A percentile compares a stretch with the other conserved stretches of the same genome.
These are phyloP conservation scores for Probosciger aterrimus DNA, from an alignment of 2,113 vertebrate species.

Conservation along the genomic window DNA sequence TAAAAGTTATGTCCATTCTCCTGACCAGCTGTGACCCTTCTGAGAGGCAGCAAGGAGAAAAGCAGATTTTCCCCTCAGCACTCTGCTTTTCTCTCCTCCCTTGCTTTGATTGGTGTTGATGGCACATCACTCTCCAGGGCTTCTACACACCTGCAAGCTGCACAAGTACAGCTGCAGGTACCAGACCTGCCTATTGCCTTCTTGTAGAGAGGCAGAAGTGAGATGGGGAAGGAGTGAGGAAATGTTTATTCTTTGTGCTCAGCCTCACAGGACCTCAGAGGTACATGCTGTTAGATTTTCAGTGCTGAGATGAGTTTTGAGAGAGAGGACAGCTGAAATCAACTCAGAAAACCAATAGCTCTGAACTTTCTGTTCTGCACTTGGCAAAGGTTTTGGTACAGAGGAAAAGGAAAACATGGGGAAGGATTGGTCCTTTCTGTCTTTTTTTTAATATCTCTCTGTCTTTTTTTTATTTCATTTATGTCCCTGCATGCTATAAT, in stretches of 20 bases:
- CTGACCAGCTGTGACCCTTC: background rate
- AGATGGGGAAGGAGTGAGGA: background rate
- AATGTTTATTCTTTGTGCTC: background rate
- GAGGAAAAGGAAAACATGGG: background rate
- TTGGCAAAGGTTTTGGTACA: background rate
- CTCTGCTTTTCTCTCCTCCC: background rate
- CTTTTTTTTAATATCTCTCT: background rate
- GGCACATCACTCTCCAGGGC: background rate
- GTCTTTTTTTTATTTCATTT: background rate
- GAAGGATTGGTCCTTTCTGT: background rate
- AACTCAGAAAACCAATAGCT: background rate
- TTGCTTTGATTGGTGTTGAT: background rate
- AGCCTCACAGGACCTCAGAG: background rate
- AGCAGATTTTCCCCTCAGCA: background rate
- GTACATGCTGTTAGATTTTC: rapidly evolving
- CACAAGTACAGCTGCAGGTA: background rate
- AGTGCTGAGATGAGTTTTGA: background rate
- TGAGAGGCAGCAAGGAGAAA: background rate
- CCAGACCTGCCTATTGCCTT: background rate
- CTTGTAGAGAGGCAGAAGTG: background rate
- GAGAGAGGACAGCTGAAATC: background rate
- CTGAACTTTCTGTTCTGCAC: background rate
- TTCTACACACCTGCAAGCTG: background rate
- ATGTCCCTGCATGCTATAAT: background rate
- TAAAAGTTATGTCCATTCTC: background rate